Base-by-base conservation (phyloP, 2,797 vertebrate genomes). In the Tympanoctomys barrerae region DNA sequence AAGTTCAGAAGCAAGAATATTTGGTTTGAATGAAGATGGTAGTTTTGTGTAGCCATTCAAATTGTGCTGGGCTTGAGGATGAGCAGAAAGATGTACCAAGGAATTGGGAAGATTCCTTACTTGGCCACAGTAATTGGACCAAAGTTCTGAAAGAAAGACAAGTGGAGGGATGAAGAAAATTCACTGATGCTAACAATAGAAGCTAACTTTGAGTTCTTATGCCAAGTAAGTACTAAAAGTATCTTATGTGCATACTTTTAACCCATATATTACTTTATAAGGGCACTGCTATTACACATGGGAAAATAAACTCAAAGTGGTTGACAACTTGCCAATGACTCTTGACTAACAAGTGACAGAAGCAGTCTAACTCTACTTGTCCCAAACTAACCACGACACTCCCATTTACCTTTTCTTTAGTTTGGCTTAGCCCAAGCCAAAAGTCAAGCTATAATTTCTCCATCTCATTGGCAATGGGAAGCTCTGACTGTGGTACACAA, bases 1-100 rank as follows among this genome's bases (percentile, higher is more conserved):
- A 83, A 95, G 28, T 88, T 95, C 28, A 24, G 66, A 93, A 79
- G 26, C 5, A 89, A 89, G 62, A 86, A 83, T 90, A 49, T 78
- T 88, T 80, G 73, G 33, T 85, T 73, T 57, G 46, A 88, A 83
- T 36, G 73, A 88, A 95, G 31, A 66, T n/a, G 33, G 14, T 88
- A 57, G 49, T 49, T 95, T 36, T 81, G 36, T 66, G 33, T 61
- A 64, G 36, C 13, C 22, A 80, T 81, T 92, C 9, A 89, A 68
- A 77, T 13, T 61, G 54, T 80, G 12, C 68, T 83, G 85, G n/a
- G 39, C 10, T 71, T 86, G 61, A 49, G 11, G 42, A 12, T 66
- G 28, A 96, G 10, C 42, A 94, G 36, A 42, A 89, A 12, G 28
- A 64, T 1, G 62, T 86, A 22, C 52, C 18, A 24, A 39, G 57